phyloP scores from a whole-genome alignment of 64 coral and sea anemone species.

The Hydrozoanthus tunicans region DNA sequence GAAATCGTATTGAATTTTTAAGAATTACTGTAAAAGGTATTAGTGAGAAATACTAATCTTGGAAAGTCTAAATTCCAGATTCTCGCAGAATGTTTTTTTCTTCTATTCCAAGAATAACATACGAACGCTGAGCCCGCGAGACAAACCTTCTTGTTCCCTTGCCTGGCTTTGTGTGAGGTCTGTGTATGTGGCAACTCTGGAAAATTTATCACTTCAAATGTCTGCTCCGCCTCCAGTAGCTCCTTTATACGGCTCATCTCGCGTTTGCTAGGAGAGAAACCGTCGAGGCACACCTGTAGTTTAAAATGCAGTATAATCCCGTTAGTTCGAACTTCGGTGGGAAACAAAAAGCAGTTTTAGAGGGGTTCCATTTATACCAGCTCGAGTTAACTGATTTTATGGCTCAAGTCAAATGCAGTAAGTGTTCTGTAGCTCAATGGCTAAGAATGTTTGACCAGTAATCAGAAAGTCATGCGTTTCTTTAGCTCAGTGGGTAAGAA shows the following conservation, averaged over 20 bases:
- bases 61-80: no score
- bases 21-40: no score
- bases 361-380: no score
- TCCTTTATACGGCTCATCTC: slow-evolving; percentile 79
- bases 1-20: no score
- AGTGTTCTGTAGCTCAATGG: no score
- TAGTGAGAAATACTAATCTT: no score
- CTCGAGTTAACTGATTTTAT: no score
- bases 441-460: no score
- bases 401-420: no score
- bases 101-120: background rate
- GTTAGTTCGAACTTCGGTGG: background rate
- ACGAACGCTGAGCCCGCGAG: background rate
- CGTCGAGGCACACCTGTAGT: slow-evolving; percentile 77
- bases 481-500: no score
- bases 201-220: slow-evolving; percentile 82
- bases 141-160: slow-evolving; percentile 72
- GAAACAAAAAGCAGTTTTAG: no score
- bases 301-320: background rate
- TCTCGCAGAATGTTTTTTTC: background rate
- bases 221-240: slow-evolving; percentile 64
- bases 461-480: no score
- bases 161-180: slow-evolving; percentile 5
- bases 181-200: slow-evolving; percentile 51
- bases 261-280: slow-evolving; percentile 47